Conservation (phyloP, 2,113 vertebrate species). For the Motacilla alba region DNA sequence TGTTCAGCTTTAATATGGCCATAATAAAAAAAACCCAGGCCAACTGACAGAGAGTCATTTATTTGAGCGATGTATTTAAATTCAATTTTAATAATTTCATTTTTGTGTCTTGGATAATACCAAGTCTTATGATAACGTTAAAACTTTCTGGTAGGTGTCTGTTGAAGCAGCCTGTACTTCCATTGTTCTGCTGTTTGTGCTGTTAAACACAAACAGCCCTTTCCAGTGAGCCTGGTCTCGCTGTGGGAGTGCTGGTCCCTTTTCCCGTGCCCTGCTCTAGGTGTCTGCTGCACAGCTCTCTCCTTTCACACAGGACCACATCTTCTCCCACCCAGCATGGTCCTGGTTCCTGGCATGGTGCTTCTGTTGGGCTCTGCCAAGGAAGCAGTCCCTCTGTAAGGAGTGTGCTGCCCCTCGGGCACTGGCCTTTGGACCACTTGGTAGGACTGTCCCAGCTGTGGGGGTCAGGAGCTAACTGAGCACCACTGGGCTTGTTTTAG, state of each 20-base stretch:
- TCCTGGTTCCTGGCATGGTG: neutral
- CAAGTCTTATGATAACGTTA: neutral
- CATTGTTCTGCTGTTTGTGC: neutral
- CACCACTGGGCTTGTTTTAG: neutral
- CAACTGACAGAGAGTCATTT: neutral
- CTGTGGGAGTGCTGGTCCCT: neutral
- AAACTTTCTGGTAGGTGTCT: neutral
- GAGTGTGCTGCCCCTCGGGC: accelerated
- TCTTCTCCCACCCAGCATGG: accelerated
- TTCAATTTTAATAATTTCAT: neutral
- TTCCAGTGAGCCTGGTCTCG: neutral
- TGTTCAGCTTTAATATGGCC: neutral
- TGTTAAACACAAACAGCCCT: neutral
- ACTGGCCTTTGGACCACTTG: neutral
- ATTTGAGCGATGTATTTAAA: neutral
- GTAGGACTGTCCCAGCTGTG: neutral
- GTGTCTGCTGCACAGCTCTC: neutral
- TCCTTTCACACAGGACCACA: neutral
- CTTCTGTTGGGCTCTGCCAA: neutral
- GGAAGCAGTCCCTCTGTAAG: neutral
- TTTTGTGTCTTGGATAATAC: neutral
- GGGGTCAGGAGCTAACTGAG: neutral
- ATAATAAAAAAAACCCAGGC: neutral
- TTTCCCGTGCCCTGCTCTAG: accelerated
- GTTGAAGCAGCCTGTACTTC: neutral